Percentiles rank a stretch among this genome's conserved stretches.
phyloP scores from a whole-genome alignment of 2,888 invertebrate genomes.

The Alloplasta piceator region DNA sequence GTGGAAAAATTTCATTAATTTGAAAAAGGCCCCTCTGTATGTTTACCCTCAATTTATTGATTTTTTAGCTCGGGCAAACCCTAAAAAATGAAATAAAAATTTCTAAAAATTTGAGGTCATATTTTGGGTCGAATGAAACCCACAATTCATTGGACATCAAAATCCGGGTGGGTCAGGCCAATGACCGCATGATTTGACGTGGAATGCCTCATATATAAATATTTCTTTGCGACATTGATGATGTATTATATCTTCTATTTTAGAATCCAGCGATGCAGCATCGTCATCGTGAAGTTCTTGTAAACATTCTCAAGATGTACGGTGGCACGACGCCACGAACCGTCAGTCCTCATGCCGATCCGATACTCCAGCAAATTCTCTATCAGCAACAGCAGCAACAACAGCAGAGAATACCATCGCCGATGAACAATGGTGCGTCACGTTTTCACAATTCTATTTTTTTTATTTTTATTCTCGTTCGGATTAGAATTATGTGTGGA shows the following conservation, averaged over 20 bases:
- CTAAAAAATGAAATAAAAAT: too few relatives aligned
- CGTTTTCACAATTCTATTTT: neutral
- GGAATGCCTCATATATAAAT: too few relatives aligned
- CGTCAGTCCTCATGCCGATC: constrained; percentile 82
- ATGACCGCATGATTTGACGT: too few relatives aligned
- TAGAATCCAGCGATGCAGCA: constrained; percentile 89
- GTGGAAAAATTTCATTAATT: too few relatives aligned
- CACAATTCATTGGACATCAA: too few relatives aligned
- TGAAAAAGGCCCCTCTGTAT: too few relatives aligned
- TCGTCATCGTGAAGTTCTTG: constrained; percentile 89
- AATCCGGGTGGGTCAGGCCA: too few relatives aligned
- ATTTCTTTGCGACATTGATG: too few relatives aligned
- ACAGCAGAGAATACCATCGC: constrained; percentile 83
- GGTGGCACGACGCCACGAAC: constrained; percentile 80
- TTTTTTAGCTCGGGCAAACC: too few relatives aligned
- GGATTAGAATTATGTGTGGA: constrained; percentile 45
- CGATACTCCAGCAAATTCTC: constrained; percentile 83
- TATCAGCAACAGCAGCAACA: constrained; percentile 83
- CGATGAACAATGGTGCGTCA: constrained; percentile 80
- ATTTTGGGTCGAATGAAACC: too few relatives aligned
- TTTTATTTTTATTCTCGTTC: constrained; percentile 2
- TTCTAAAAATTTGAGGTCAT: too few relatives aligned
- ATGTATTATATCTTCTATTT: neutral
- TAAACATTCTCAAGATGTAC: constrained; percentile 87
- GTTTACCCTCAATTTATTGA: too few relatives aligned